These are phyloP conservation scores for Tenebrosternarchus preto DNA, from an alignment of 2,113 vertebrate species.

Conservation along the genomic window DNA sequence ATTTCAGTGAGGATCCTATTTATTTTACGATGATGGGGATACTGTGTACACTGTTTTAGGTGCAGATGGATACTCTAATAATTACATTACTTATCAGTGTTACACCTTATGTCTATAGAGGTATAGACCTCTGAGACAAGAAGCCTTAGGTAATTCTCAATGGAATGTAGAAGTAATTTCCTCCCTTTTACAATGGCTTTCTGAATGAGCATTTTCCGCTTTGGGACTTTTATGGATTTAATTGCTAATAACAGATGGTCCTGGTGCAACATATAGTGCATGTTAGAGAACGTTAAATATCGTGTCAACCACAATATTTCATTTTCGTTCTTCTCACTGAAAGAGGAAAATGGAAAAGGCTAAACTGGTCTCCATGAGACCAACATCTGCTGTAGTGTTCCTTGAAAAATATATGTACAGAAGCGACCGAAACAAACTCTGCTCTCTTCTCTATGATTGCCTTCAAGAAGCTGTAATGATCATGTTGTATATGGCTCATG, in stretches of 20 bases:
- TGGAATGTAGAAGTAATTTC: constrained; percentile 38
- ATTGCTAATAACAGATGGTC: too few relatives aligned
- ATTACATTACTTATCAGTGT: constrained; percentile 63
- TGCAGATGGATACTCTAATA: constrained; percentile 42
- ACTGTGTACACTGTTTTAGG: constrained; percentile 15
- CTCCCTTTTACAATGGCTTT: constrained; percentile 35
- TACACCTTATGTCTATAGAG: constrained; percentile 32
- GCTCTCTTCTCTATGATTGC: constrained; percentile 24
- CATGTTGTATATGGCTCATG: constrained; percentile 51
- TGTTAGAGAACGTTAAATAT: neutral
- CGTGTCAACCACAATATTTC: neutral
- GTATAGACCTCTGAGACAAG: constrained; percentile 45
- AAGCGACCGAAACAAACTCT: constrained; percentile 15
- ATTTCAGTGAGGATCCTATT: constrained; percentile 21
- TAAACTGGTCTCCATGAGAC: neutral
- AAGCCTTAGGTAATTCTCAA: constrained; percentile 50
- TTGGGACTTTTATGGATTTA: neutral
- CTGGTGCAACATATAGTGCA: neutral
- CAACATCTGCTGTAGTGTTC: neutral
- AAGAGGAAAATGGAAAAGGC: neutral
- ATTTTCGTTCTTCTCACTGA: neutral
- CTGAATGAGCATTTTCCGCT: constrained; percentile 23
- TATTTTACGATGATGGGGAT: constrained; percentile 42
- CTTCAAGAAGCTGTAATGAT: constrained; percentile 35
- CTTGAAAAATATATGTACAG: neutral